Evolutionary conservation across 2,113 vertebrate species (phyloP).

Genomic region (Gopherus evgoodei): DNA sequence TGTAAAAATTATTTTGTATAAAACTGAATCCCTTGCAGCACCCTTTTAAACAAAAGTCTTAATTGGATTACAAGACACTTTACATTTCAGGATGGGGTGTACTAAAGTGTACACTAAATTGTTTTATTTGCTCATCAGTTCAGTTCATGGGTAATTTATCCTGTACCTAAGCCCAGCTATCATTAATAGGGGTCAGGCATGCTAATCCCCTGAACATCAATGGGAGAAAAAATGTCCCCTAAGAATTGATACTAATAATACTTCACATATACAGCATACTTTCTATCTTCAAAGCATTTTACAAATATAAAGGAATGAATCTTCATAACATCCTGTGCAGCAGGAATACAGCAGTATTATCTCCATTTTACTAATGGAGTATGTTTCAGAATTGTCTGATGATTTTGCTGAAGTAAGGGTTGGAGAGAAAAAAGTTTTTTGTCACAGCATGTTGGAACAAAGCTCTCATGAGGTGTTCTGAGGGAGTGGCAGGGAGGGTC

Average conservation of each 20-base stretch:
- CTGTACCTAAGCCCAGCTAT: not conserved
- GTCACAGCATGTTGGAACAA: conserved; percentile 62
- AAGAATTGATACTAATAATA: not conserved
- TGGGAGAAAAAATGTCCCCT: not conserved
- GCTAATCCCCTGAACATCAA: not conserved
- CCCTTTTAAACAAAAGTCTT: not conserved
- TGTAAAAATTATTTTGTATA: not conserved
- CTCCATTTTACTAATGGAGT: not conserved
- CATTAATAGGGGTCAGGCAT: not conserved
- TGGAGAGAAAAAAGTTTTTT: not conserved
- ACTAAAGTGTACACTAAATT: not conserved
- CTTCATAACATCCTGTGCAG: not conserved
- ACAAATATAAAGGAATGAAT: not conserved
- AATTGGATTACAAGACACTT: fast-evolving
- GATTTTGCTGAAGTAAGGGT: not conserved
- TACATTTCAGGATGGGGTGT: not conserved
- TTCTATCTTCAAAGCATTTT: not conserved
- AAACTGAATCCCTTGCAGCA: not conserved
- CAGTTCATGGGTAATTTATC: not conserved
- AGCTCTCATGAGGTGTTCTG: conserved; percentile 29
- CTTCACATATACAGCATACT: not conserved
- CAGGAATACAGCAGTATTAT: not conserved
- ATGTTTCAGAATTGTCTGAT: not conserved
- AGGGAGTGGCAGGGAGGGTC: conserved; percentile 65
- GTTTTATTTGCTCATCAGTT: not conserved